A percentile compares a stretch with the other conserved stretches of the same genome.
Conservation (phyloP, 2,113 vertebrate species). For the Ophthalmolycus amberensis region DNA sequence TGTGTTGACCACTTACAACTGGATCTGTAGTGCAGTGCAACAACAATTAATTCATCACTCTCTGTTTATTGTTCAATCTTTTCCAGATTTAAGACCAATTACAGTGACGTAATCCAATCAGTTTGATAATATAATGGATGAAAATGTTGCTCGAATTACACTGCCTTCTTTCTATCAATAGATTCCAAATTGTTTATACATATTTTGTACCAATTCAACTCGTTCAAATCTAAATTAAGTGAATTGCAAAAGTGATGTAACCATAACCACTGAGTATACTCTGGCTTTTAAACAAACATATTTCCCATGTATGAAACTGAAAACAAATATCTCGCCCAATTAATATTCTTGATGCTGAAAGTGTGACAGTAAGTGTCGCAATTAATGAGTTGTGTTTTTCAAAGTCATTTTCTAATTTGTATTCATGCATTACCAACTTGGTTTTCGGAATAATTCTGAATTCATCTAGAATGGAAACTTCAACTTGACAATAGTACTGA, state of each 20-base stretch:
- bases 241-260: not conserved
- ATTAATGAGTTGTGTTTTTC: not conserved
- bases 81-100: conserved; percentile 17
- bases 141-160: conserved; percentile 17
- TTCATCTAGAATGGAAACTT: not conserved
- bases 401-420: not conserved
- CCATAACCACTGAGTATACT: not conserved
- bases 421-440: not conserved
- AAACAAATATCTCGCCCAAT: not conserved
- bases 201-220: not conserved
- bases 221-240: not conserved
- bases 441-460: not conserved
- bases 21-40: not conserved
- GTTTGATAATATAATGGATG: conserved; percentile 2
- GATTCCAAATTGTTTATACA: conserved; percentile 36
- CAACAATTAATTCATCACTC: not conserved
- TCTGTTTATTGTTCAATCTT: conserved; percentile 13
- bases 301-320: not conserved
- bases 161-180: conserved; percentile 2
- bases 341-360: not conserved
- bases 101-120: conserved; percentile 2
- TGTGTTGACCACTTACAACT: conserved; percentile 6
- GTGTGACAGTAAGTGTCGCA: not conserved
- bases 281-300: not conserved
- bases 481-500: not conserved